phyloP scores from a whole-genome alignment of 1,140 invertebrate genomes.

The Charaxes varanes region DNA sequence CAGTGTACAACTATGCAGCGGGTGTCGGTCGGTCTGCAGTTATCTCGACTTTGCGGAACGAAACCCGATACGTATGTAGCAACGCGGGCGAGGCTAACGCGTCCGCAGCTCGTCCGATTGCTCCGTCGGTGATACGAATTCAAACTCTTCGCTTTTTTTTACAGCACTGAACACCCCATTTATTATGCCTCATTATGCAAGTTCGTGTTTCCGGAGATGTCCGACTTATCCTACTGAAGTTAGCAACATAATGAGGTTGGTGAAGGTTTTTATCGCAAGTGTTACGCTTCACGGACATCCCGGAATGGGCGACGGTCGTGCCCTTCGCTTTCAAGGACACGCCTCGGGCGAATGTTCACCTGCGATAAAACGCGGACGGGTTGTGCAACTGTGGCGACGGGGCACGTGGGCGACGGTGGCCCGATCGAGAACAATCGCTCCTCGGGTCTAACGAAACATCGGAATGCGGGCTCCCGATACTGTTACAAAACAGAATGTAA shows the following conservation, averaged over 20 bases:
- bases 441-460: constrained; percentile 40
- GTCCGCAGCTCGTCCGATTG: constrained; percentile 18
- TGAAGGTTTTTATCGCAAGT: no score
- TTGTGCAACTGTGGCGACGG: constrained; percentile 49
- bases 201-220: not conserved
- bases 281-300: constrained; percentile 21
- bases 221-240: constrained; percentile 9
- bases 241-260: constrained; percentile 1
- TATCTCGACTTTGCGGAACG: constrained; percentile 69
- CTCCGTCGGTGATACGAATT: constrained; percentile 2
- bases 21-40: constrained; percentile 38
- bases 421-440: constrained; percentile 54
- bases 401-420: constrained; percentile 53
- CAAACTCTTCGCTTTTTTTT: not conserved
- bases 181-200: constrained; percentile 2
- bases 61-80: constrained; percentile 59
- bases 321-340: constrained; percentile 45
- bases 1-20: constrained; percentile 40
- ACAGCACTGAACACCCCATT: no score
- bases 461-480: constrained; percentile 29
- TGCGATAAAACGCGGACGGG: constrained; percentile 33
- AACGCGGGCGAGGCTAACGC: constrained; percentile 48
- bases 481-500: constrained; percentile 61
- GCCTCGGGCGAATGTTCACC: constrained; percentile 43
- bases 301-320: constrained; percentile 25